Base-by-base conservation (phyloP, 2,113 vertebrate genomes). In the Felis chaus region DNA sequence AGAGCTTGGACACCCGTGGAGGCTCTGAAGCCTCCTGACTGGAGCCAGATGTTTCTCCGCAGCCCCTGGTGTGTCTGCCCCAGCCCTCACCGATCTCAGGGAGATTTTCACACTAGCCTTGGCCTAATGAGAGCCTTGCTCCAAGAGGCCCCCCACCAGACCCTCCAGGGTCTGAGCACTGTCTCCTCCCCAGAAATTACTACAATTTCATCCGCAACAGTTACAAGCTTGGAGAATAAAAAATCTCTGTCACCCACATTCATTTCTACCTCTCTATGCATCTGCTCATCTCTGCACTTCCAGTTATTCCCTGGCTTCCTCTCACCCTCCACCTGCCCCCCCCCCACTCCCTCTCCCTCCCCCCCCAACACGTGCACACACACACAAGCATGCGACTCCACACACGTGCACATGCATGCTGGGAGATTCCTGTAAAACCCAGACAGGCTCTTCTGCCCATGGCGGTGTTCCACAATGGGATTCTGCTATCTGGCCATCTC, bases 381-480 rank as follows among this genome's bases (percentile, higher is more conserved):
- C 45, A 0, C 13, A 39, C 21, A 4, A 57, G 4, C 3, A 7
- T 13, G 16, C 7, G 15, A 19, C 31, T 3, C 23, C 4, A 29
- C 2, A 15, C 9, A 1, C 68, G 8, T 3, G 1, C 0, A 3
- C 31, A 41, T 1, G 10, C 63, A 69, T 3, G 3, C 19, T 61
- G 65, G 50, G n/a, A 61, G 71, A 36, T 25, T 87, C 68, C 55
- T 18, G 7, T 25, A 55, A 90, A 21, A 76, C 76, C 45, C 48
- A 23, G 45, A 68, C 61, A 27, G 29, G 19, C 15, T 45, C 19
- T 76, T 66, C 55, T 12, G 33, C 39, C 25, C 2, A 0, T 3
- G 25, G 31, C 31, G 11, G 50, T 55, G 36, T 23, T 69, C 4
- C 25, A 21, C 14, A 33, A 21, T 11, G 74, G 57, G 53, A 21